Conservation (phyloP, 2,888 invertebrate genomes). For the Microdon myrmicae region DNA sequence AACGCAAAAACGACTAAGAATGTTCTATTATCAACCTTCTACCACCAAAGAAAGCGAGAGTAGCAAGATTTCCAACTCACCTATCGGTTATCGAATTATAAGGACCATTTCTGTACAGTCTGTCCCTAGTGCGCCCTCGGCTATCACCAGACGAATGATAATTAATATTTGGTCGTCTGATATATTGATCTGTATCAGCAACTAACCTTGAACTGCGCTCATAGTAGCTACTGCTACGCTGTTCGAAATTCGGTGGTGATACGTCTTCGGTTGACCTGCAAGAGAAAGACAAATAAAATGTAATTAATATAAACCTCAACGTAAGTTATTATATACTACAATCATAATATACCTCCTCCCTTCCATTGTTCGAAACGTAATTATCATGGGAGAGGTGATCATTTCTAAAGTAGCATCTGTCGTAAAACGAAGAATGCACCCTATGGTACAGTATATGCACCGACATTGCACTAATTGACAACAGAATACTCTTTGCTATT, state of each 20-base stretch:
- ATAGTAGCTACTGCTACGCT: slow-evolving; percentile 66
- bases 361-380: too few species aligned
- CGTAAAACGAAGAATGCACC: too few species aligned
- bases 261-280: slow-evolving; percentile 67
- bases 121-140: slow-evolving; percentile 66
- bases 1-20: too few species aligned
- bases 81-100: slow-evolving; percentile 66
- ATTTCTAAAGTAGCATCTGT: too few species aligned
- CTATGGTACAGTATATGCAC: too few species aligned
- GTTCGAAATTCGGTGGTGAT: slow-evolving; percentile 67
- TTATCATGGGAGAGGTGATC: too few species aligned
- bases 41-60: too few species aligned
- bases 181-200: slow-evolving; percentile 60
- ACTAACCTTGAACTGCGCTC: slow-evolving; percentile 66
- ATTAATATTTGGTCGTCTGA: slow-evolving; percentile 60
- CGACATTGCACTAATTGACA: too few species aligned
- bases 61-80: slow-evolving; percentile 54
- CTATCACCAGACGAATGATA: slow-evolving; percentile 59
- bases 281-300: slow-evolving; percentile 38
- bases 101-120: slow-evolving; percentile 67
- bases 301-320: slow-evolving; percentile 23
- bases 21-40: too few species aligned
- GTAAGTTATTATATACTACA: not conserved
- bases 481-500: too few species aligned
- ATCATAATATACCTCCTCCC: not conserved